A percentile compares a stretch with the other conserved stretches of the same genome.
Conservation (phyloP, 2,113 vertebrate genomes). For the Brienomyrus longianalis region DNA sequence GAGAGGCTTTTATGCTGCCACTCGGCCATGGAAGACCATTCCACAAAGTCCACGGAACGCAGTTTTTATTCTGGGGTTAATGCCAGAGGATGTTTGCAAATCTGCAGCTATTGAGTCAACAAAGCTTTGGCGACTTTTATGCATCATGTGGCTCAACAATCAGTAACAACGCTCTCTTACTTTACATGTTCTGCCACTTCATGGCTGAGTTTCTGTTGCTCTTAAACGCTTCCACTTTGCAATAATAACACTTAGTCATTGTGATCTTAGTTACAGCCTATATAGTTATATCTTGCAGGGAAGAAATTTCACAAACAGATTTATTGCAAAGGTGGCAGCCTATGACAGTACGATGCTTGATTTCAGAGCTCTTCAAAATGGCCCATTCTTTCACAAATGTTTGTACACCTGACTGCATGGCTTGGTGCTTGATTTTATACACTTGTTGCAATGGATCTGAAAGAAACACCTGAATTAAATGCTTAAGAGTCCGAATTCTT, state of each 20-base stretch:
- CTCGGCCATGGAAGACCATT: background rate
- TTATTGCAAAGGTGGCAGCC: background rate
- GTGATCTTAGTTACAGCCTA: too few relatives aligned
- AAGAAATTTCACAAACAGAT: background rate
- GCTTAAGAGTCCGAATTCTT: too few relatives aligned
- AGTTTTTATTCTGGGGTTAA: background rate
- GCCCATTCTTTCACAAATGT: background rate
- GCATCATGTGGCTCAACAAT: background rate
- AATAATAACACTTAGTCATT: background rate
- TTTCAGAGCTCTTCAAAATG: background rate
- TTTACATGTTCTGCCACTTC: background rate
- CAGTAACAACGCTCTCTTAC: background rate
- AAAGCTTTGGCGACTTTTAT: background rate
- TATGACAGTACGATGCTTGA: background rate
- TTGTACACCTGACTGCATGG: background rate
- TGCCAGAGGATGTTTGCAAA: background rate
- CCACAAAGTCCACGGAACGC: background rate
- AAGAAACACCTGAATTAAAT: too few relatives aligned
- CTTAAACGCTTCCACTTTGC: background rate
- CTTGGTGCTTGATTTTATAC: too few relatives aligned
- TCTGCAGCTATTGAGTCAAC: background rate
- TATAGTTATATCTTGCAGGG: background rate
- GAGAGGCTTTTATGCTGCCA: background rate
- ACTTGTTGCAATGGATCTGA: too few relatives aligned
- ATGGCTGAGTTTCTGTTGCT: background rate